A percentile compares a stretch with the other conserved stretches of the same genome.
Conservation (phyloP, 1,140 invertebrate genomes). For the Drosophila malerkotliana region DNA sequence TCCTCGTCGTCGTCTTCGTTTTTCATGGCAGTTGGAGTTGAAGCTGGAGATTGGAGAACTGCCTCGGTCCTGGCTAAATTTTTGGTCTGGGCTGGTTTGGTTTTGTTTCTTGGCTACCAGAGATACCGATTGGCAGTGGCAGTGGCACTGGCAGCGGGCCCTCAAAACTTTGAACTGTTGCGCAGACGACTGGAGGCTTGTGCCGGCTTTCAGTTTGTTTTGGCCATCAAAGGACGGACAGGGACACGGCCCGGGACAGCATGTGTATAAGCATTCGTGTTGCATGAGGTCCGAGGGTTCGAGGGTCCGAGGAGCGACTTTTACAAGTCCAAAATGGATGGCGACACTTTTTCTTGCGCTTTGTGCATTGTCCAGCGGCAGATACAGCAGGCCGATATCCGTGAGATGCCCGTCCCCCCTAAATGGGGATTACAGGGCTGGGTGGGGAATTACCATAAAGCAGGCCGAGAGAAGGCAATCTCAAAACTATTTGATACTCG, state of each 20-base stretch:
- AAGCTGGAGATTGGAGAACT: slow-evolving; percentile 18
- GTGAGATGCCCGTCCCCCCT: slow-evolving; percentile 4
- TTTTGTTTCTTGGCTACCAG: slow-evolving; percentile 12
- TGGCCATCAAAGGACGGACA: slow-evolving; percentile 70
- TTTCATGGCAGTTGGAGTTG: slow-evolving; percentile 7
- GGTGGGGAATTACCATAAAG: slow-evolving; percentile 22
- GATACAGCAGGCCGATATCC: slow-evolving; percentile 17
- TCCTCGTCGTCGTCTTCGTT: slow-evolving; percentile 19
- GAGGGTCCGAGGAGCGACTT: slow-evolving; percentile 31
- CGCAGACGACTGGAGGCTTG: slow-evolving; percentile 76
- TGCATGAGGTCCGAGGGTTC: slow-evolving; percentile 29
- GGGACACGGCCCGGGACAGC: slow-evolving; percentile 21
- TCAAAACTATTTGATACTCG: background rate
- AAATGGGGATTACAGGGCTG: slow-evolving; percentile 16
- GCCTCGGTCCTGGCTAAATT: slow-evolving; percentile 5
- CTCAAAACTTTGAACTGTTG: slow-evolving; percentile 79
- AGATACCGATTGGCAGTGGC: slow-evolving; percentile 32
- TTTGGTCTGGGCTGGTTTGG: slow-evolving; percentile 3
- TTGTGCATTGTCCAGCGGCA: slow-evolving; percentile 55
- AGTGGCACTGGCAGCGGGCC: slow-evolving; percentile 66
- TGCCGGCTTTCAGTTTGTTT: slow-evolving; percentile 79
- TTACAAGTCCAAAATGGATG: slow-evolving; percentile 57
- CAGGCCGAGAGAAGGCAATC: slow-evolving; percentile 1
- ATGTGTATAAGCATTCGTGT: slow-evolving; percentile 64
- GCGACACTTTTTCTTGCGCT: slow-evolving; percentile 73